Conservation (phyloP, 2,888 invertebrate genomes). For the Cerceris rybyensis region DNA sequence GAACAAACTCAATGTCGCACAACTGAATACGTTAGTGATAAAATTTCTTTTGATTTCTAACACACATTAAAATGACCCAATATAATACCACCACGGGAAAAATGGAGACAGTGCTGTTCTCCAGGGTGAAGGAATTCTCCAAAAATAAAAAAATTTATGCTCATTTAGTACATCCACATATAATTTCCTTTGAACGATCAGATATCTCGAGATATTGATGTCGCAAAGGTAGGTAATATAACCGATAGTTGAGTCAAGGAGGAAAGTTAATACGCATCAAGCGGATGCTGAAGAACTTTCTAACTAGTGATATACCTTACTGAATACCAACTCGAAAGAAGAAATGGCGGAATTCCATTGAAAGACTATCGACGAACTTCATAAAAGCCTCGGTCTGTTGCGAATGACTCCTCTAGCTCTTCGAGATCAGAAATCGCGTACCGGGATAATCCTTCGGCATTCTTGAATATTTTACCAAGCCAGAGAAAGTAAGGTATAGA, state of each 20-base stretch:
- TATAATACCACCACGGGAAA: no score
- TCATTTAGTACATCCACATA: not conserved
- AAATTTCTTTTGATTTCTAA: no score
- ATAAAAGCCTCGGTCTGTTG: constrained; percentile 25
- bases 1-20: no score
- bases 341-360: constrained; percentile 27
- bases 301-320: constrained; percentile 24
- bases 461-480: constrained; percentile 38
- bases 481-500: constrained; percentile 37
- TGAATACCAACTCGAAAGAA: constrained; percentile 10
- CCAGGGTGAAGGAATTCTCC: no score
- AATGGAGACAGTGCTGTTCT: no score
- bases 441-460: constrained; percentile 62
- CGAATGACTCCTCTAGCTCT: constrained; percentile 43
- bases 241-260: not conserved
- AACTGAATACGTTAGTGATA: no score
- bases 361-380: constrained; percentile 30
- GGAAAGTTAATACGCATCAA: not conserved
- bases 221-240: not conserved
- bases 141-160: not conserved
- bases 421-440: constrained; percentile 60
- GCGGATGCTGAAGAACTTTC: constrained; percentile 18
- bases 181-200: not conserved
- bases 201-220: not conserved
- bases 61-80: no score